Evolutionary conservation across 2,797 vertebrate genomes (phyloP).

Genomic region (Gymnothorax javanicus): DNA sequence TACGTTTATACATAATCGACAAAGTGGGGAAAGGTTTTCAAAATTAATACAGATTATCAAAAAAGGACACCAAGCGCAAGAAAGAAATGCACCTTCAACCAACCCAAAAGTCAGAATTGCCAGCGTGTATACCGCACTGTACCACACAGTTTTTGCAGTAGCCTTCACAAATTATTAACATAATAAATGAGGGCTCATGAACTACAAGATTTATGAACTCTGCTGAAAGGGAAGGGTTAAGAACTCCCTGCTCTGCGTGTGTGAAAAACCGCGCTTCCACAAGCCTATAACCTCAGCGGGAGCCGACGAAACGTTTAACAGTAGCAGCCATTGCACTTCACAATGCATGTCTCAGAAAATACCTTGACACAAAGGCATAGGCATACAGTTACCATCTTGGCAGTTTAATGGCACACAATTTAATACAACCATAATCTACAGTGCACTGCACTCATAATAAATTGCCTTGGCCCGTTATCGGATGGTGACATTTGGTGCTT

Average conservation of each 20-base stretch:
- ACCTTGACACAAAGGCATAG: neutral
- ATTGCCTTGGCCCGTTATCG: neutral
- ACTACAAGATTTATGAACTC: neutral
- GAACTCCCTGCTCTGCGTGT: neutral
- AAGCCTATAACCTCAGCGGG: neutral
- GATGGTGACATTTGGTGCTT: neutral
- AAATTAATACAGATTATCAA: neutral
- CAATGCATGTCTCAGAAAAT: neutral
- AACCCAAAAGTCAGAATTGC: too few relatives aligned
- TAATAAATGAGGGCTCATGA: neutral
- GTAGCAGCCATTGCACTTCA: neutral
- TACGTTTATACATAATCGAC: neutral
- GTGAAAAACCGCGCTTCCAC: neutral
- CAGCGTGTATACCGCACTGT: too few relatives aligned
- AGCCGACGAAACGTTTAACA: neutral
- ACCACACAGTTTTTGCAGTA: neutral
- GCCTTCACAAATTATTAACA: neutral
- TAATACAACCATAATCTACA: neutral
- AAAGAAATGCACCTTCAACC: too few relatives aligned
- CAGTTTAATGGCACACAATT: constrained; percentile 5
- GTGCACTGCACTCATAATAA: neutral
- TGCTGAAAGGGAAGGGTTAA: neutral
- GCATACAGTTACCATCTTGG: neutral
- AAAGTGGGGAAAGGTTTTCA: neutral
- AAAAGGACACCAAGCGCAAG: neutral